Conservation (phyloP, 2,888 invertebrate genomes). For the Automeris io region DNA sequence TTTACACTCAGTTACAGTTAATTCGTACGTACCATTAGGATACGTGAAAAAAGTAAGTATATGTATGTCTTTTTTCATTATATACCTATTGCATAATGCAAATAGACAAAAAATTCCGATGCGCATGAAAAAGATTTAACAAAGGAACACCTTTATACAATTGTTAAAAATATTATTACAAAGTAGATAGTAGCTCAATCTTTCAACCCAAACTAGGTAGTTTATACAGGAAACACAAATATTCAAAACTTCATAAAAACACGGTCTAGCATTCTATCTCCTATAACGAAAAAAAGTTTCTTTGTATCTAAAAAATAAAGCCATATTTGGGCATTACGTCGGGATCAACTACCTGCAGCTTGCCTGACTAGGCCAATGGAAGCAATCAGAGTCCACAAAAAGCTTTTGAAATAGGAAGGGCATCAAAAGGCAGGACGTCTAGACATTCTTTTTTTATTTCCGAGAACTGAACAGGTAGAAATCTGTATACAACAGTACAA, state of each 20-base stretch:
- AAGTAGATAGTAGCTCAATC: too few relatives aligned
- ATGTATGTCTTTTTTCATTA: too few relatives aligned
- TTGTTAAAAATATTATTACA: too few relatives aligned
- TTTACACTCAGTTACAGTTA: too few relatives aligned
- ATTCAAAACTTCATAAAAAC: constrained; percentile 31
- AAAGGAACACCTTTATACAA: too few relatives aligned
- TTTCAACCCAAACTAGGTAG: too few relatives aligned
- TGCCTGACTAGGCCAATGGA: constrained; percentile 53
- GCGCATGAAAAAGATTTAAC: too few relatives aligned
- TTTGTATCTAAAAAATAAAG: constrained; percentile 45
- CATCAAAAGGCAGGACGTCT: constrained; percentile 70
- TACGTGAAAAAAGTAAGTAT: too few relatives aligned
- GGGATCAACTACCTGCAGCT: constrained; percentile 60
- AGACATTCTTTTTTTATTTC: constrained; percentile 61
- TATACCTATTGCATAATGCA: too few relatives aligned
- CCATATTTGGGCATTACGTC: constrained; percentile 34
- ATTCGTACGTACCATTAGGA: too few relatives aligned
- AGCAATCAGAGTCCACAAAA: constrained; percentile 59
- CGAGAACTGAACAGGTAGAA: constrained; percentile 62
- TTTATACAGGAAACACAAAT: too few relatives aligned
- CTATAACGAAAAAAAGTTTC: constrained; percentile 36
- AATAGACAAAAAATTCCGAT: too few relatives aligned
- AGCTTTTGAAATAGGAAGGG: constrained; percentile 59
- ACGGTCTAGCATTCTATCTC: constrained; percentile 24
- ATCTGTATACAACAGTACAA: constrained; percentile 28